Evolutionary conservation across 2,113 vertebrate species (phyloP).

Genomic region (Pagrus major): DNA sequence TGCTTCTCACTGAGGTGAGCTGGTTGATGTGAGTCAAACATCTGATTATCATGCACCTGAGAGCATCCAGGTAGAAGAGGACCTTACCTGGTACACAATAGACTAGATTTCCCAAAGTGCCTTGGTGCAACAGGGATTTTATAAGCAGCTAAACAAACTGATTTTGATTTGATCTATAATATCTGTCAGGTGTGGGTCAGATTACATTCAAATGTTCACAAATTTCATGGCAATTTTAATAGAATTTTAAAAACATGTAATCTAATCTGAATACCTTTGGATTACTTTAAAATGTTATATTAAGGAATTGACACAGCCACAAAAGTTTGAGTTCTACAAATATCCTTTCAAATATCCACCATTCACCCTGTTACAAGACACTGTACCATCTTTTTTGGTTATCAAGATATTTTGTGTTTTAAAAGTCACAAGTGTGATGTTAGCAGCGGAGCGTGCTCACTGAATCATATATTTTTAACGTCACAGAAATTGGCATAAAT

Average conservation of each 20-base stretch:
- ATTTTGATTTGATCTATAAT: neutral
- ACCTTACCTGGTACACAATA: constrained; percentile 1
- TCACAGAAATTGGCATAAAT: neutral
- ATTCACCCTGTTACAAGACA: too few species aligned
- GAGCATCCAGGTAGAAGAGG: neutral
- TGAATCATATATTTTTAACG: neutral
- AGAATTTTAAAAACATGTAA: too few species aligned
- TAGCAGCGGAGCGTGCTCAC: neutral
- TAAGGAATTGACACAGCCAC: too few species aligned
- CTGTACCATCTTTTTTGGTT: too few species aligned
- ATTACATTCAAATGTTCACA: too few species aligned
- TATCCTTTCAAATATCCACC: too few species aligned
- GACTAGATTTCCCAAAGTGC: neutral
- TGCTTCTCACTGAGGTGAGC: constrained; percentile 1
- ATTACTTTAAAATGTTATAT: too few species aligned
- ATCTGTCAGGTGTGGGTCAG: too few species aligned
- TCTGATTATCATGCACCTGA: constrained; percentile 8
- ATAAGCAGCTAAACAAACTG: neutral
- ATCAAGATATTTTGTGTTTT: too few species aligned
- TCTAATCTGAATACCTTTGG: too few species aligned
- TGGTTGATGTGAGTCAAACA: neutral
- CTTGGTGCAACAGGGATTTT: neutral
- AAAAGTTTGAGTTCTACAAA: too few species aligned
- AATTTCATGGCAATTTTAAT: too few species aligned
- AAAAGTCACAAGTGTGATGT: neutral